phyloP scores from a whole-genome alignment of 2,888 invertebrate species.

The Cheilosia scutellata region DNA sequence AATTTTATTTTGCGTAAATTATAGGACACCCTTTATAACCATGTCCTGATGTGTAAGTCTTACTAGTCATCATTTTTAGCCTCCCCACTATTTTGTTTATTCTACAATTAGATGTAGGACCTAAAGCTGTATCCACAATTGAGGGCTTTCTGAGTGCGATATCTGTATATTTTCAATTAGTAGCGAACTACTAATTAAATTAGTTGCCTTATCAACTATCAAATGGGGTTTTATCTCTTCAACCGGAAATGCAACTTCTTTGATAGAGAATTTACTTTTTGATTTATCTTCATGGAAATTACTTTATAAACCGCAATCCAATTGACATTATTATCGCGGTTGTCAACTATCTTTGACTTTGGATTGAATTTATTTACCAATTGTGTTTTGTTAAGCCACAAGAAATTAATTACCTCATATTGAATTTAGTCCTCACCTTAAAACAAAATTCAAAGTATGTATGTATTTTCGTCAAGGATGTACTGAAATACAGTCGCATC shows the following conservation, averaged over 20 bases:
- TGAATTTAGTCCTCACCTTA: background rate
- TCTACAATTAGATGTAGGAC: no score
- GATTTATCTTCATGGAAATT: conserved; percentile 37
- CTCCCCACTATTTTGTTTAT: no score
- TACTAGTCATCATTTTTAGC: no score
- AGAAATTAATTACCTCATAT: conserved; percentile 64
- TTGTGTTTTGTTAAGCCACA: conserved; percentile 57
- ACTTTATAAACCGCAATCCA: conserved; percentile 45
- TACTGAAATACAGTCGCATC: background rate
- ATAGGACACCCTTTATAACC: no score
- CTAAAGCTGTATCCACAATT: no score
- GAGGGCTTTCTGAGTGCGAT: no score
- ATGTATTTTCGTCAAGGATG: background rate
- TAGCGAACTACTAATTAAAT: no score
- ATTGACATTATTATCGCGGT: conserved; percentile 32
- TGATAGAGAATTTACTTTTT: conserved; percentile 19
- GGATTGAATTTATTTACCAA: conserved; percentile 42
- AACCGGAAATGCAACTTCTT: background rate
- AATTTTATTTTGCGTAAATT: no score
- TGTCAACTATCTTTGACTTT: conserved; percentile 11
- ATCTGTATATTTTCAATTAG: no score
- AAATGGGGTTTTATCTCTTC: background rate
- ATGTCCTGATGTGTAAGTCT: no score
- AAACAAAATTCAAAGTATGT: conserved; percentile 1
- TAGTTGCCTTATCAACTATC: no score